Conservation (phyloP, 1,140 invertebrate species). For the Plutomurus gul region DNA sequence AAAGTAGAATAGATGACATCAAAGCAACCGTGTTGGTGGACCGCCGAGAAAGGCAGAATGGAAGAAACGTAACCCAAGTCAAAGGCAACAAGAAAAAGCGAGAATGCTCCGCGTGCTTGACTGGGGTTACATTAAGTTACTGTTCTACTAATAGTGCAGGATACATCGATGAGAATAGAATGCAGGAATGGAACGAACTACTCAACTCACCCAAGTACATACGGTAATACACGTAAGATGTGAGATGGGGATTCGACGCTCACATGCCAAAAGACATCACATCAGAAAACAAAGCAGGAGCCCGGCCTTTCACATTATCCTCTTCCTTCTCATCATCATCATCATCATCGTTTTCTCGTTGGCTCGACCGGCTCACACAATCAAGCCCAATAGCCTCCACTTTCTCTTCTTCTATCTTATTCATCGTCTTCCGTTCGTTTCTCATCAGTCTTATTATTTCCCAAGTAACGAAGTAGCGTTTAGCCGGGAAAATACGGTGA, state of each 20-base stretch:
- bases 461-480: too few species aligned
- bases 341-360: neutral
- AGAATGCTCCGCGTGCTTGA: neutral
- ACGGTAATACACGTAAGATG: neutral
- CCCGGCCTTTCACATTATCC: conserved; percentile 6
- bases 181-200: neutral
- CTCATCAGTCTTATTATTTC: too few species aligned
- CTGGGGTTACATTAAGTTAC: neutral
- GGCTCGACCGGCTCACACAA: neutral
- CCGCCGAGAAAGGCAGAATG: neutral
- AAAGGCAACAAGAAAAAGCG: neutral
- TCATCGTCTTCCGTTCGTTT: too few species aligned
- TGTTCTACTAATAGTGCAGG: neutral
- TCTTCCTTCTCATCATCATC: conserved; percentile 11
- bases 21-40: conserved; percentile 10
- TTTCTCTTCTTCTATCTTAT: neutral
- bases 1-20: neutral
- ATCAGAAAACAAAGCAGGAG: conserved; percentile 9
- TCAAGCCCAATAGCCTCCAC: neutral
- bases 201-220: neutral
- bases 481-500: too few species aligned
- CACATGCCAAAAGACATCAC: conserved; percentile 14
- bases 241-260: neutral
- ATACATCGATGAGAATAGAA: neutral
- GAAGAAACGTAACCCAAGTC: neutral